A percentile compares a stretch with the other conserved stretches of the same genome.
Evolutionary conservation across 2,113 vertebrate species (phyloP).

Genomic region (Spea multiplicata): DNA sequence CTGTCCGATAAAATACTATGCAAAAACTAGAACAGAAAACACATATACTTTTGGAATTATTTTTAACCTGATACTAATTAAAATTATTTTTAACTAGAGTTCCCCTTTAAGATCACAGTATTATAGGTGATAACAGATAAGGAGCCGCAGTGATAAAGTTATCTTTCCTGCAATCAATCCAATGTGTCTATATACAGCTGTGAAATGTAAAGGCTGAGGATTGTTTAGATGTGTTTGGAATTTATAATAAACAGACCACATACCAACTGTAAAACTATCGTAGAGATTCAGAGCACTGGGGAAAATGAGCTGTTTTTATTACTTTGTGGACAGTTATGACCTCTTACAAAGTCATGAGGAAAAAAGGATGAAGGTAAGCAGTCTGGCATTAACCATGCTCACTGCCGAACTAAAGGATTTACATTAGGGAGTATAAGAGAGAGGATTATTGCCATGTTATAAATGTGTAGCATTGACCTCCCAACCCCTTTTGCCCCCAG

Average conservation of each 20-base stretch:
- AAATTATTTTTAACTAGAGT: too few species aligned
- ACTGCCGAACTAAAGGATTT: conserved; percentile 13
- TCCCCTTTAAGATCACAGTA: neutral
- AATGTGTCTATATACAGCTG: conserved; percentile 28
- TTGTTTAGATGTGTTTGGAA: conserved; percentile 44
- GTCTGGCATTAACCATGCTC: conserved; percentile 7
- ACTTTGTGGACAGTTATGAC: conserved; percentile 11
- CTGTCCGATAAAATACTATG: too few species aligned
- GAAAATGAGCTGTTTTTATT: neutral
- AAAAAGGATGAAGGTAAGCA: conserved; percentile 17
- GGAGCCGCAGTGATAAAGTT: neutral
- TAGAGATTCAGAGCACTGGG: neutral
- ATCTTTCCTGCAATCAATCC: conserved; percentile 34
- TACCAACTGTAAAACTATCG: conserved; percentile 32
- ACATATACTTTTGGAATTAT: too few species aligned
- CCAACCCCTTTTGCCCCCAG: neutral
- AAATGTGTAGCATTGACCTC: neutral
- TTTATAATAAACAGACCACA: conserved; percentile 49
- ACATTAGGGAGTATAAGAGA: conserved; percentile 11
- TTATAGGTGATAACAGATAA: conserved; percentile 37
- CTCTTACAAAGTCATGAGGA: conserved; percentile 22
- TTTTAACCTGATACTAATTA: too few species aligned
- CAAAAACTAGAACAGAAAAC: too few species aligned
- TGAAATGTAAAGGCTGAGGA: conserved; percentile 33
- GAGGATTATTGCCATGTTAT: neutral